phyloP scores from a whole-genome alignment of 1,140 invertebrate species.

The Bombyx mori region DNA sequence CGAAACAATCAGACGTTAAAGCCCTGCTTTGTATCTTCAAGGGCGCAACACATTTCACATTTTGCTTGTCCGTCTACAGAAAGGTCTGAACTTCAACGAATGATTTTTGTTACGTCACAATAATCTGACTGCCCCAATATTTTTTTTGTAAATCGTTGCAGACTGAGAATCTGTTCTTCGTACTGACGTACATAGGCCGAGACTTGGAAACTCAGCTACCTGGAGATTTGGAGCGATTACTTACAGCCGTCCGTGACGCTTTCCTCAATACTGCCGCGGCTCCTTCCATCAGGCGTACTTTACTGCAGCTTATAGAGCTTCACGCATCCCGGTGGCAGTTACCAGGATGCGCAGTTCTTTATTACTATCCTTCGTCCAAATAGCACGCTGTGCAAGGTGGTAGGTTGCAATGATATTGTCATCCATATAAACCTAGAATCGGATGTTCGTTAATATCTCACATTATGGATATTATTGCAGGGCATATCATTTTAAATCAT shows the following conservation, averaged over 20 bases:
- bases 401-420: background rate
- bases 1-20: too few species aligned
- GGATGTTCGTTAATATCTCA: too few species aligned
- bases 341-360: conserved; percentile 87
- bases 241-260: conserved; percentile 85
- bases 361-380: conserved; percentile 86
- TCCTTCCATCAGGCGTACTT: conserved; percentile 81
- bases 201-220: conserved; percentile 88
- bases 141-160: conserved; percentile 42
- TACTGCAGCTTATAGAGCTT: conserved; percentile 90
- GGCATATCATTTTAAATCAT: too few species aligned
- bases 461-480: too few species aligned
- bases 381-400: conserved; percentile 20
- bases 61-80: too few species aligned
- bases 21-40: too few species aligned
- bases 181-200: conserved; percentile 87
- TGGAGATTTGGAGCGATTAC: conserved; percentile 81
- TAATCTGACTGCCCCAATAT: too few species aligned
- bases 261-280: conserved; percentile 81
- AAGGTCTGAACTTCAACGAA: too few species aligned
- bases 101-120: too few species aligned
- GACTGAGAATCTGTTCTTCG: conserved; percentile 90
- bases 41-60: too few species aligned
- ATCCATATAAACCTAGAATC: conserved; percentile 1
- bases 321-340: conserved; percentile 91